phyloP scores from a whole-genome alignment of 2,113 vertebrate genomes.

The Serinus canaria region DNA sequence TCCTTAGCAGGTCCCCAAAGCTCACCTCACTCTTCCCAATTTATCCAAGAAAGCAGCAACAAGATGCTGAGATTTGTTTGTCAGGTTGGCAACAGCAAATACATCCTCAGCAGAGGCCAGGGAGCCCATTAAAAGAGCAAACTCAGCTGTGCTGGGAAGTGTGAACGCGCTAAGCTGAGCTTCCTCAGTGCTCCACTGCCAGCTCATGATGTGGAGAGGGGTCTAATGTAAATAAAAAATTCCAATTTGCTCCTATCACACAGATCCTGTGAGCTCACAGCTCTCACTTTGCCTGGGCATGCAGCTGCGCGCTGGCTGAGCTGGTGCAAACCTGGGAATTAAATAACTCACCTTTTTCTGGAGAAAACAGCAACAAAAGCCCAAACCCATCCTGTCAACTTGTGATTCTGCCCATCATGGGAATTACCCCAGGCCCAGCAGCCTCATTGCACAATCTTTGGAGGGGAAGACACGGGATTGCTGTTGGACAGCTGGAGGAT shows the following conservation, averaged over 20 bases:
- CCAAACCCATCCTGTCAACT: not conserved
- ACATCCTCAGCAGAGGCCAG: not conserved
- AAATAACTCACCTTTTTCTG: not conserved
- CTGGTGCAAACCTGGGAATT: not conserved
- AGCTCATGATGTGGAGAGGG: not conserved
- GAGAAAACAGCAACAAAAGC: not conserved
- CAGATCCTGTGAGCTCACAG: not conserved
- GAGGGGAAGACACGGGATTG: not conserved
- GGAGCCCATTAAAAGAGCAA: conserved; percentile 20
- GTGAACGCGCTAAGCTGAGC: not conserved
- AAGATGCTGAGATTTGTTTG: not conserved
- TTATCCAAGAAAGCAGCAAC: not conserved
- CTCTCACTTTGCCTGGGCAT: not conserved
- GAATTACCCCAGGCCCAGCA: not conserved
- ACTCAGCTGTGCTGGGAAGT: not conserved
- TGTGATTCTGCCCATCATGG: not conserved
- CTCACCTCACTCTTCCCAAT: not conserved
- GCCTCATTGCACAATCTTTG: not conserved
- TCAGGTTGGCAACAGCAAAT: not conserved
- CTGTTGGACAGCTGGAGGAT: not conserved
- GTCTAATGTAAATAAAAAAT: conserved; percentile 8
- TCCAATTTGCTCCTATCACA: not conserved
- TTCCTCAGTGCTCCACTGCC: not conserved
- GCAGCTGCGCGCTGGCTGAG: not conserved
- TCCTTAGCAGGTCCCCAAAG: not conserved